A percentile compares a stretch with the other conserved stretches of the same genome.
phyloP scores from a whole-genome alignment of 2,113 vertebrate species.

The Prionailurus viverrinus region DNA sequence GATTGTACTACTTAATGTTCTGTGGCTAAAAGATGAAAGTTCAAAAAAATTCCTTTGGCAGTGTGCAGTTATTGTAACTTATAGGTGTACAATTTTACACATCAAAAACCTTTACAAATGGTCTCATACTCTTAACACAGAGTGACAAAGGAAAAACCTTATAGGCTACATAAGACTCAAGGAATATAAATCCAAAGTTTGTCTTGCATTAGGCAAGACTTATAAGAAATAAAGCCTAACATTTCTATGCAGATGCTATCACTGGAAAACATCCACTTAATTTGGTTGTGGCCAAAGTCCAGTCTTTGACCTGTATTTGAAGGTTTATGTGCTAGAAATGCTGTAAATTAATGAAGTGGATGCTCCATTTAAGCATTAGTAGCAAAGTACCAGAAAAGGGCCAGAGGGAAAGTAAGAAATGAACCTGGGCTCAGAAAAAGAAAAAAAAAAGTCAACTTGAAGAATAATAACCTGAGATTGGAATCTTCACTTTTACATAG shows the following conservation, averaged over 20 bases:
- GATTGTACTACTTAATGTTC: constrained; percentile 13
- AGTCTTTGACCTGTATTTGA: neutral
- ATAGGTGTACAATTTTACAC: constrained; percentile 12
- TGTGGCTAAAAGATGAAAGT: constrained; percentile 28
- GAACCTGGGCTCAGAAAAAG: neutral
- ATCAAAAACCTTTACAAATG: constrained; percentile 63
- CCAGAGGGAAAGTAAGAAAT: neutral
- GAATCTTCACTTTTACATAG: neutral
- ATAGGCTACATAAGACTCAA: neutral
- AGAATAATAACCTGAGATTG: neutral
- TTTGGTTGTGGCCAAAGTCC: neutral
- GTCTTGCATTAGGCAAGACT: constrained; percentile 62
- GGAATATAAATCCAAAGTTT: constrained; percentile 58
- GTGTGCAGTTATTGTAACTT: constrained; percentile 54
- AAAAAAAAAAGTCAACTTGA: neutral
- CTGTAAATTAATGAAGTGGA: constrained; percentile 45
- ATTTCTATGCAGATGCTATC: neutral
- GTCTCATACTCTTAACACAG: constrained; percentile 49
- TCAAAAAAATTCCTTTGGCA: neutral
- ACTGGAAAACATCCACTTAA: neutral
- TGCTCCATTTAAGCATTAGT: constrained; percentile 16
- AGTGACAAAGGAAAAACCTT: constrained; percentile 55
- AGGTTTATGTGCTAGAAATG: constrained; percentile 15
- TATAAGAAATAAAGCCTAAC: constrained; percentile 42
- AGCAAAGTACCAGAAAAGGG: neutral